phyloP scores from a whole-genome alignment of 2,888 invertebrate genomes.

The Rosalia funebris region DNA sequence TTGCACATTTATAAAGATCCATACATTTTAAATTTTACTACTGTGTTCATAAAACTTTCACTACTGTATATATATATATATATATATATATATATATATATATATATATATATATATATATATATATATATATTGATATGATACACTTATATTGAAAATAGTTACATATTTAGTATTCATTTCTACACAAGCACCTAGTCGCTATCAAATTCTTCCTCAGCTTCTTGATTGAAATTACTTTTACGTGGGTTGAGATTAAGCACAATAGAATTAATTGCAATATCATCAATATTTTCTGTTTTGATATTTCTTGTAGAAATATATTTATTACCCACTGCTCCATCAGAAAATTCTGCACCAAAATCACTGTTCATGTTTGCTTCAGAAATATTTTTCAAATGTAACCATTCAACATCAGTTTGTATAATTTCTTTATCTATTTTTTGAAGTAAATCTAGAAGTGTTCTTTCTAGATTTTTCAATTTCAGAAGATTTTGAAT shows the following conservation, averaged over 20 bases:
- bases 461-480: slow-evolving; percentile 39
- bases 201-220: slow-evolving; percentile 45
- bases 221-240: slow-evolving; percentile 4
- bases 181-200: no score
- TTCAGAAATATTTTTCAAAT: slow-evolving; percentile 44
- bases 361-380: background rate
- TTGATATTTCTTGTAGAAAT: slow-evolving; percentile 8
- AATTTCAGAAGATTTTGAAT: slow-evolving; percentile 37
- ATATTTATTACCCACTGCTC: background rate
- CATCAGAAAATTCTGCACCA: background rate
- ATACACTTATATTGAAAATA: no score
- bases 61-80: no score
- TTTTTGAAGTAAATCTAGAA: slow-evolving; percentile 43
- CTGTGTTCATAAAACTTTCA: no score
- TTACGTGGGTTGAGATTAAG: slow-evolving; percentile 1
- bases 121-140: no score
- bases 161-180: no score
- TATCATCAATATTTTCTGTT: slow-evolving; percentile 15
- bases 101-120: no score
- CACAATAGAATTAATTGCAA: slow-evolving; percentile 1
- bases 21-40: no score
- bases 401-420: slow-evolving; percentile 52
- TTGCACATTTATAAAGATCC: no score
- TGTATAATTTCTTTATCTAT: slow-evolving; percentile 50
- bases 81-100: no score